These are phyloP conservation scores for Azemiops feae DNA, from an alignment of 2,113 vertebrate genomes.

Conservation along the genomic window DNA sequence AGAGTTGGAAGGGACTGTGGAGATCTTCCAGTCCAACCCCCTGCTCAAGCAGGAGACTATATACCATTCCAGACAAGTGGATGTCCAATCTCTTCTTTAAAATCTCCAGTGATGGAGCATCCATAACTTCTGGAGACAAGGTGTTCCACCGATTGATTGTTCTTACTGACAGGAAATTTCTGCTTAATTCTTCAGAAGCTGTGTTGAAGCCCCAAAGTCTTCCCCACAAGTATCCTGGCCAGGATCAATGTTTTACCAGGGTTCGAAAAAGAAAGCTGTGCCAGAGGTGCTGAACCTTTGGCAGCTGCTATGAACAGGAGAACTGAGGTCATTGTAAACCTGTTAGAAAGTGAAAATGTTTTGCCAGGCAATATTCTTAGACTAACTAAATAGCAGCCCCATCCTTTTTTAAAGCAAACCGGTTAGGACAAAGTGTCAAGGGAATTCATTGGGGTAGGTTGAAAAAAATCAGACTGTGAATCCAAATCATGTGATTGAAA, in stretches of 20 bases:
- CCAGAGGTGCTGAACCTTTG: neutral
- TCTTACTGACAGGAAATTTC: neutral
- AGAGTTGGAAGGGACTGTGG: no score
- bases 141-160: no score
- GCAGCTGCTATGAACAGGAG: neutral
- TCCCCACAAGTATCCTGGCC: neutral
- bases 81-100: no score
- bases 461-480: neutral
- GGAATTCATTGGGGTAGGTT: neutral
- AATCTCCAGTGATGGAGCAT: no score
- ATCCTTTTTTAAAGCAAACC: neutral
- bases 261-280: neutral
- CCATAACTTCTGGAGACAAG: no score
- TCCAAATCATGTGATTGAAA: neutral
- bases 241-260: neutral
- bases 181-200: neutral
- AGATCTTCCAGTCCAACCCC: no score
- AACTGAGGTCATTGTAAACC: neutral
- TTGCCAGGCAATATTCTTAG: neutral
- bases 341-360: neutral
- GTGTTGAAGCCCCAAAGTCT: neutral
- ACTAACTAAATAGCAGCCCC: neutral
- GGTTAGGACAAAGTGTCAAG: neutral
- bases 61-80: no score
- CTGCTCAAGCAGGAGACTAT: no score